Evolutionary conservation across 2,113 vertebrate species (phyloP), one percentile per base, ranked within the genome.

Genomic region (Saccopteryx leptura): DNA sequence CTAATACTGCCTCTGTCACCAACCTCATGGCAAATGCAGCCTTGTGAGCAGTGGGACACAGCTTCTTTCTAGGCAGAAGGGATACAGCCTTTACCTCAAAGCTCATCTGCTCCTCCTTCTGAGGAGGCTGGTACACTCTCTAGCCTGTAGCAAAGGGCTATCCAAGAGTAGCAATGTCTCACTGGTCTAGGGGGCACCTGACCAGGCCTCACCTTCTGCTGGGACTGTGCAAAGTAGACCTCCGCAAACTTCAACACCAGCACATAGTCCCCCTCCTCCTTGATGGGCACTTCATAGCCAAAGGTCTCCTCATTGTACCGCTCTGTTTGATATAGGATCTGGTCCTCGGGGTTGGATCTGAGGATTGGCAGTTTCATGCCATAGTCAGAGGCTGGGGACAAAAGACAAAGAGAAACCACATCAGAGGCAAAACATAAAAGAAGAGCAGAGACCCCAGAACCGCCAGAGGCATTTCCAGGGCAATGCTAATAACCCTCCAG

Each of bases 191-290:
- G 39, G 21, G 39, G 50, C 39, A 39, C 39, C 87, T 75, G 39
- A 87, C 39, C 50, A 23, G 21, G 48, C 80, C 95, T 98, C 98
- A 99, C 99, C 99, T 99, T 99, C 98, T 99, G 99, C 95, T 99
- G 99, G 56, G 99, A 99, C 97, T 99, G 99, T 71, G 99, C 99
- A 97, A 99, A 99, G 98, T 99, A 99, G 91, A 99, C 99, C 92
- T 99, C 99, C 0, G 99, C 99, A 97, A 99, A 99, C 98, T 99
- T 99, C 98, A 99, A 83, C 90, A 99, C 99, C 65, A 99, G 98
- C 93, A 99, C 99, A 0, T 99, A 99, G 95, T 99, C 99, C 54
- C 99, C 99, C 95, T 99, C 99, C 28, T 99, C 99, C 66, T 99
- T 99, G 93, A 99, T 99, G 65, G 99, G 99, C 85, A 99, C 98